Base-by-base conservation (phyloP, 2,113 vertebrate species). In the Indicator maculatus region DNA sequence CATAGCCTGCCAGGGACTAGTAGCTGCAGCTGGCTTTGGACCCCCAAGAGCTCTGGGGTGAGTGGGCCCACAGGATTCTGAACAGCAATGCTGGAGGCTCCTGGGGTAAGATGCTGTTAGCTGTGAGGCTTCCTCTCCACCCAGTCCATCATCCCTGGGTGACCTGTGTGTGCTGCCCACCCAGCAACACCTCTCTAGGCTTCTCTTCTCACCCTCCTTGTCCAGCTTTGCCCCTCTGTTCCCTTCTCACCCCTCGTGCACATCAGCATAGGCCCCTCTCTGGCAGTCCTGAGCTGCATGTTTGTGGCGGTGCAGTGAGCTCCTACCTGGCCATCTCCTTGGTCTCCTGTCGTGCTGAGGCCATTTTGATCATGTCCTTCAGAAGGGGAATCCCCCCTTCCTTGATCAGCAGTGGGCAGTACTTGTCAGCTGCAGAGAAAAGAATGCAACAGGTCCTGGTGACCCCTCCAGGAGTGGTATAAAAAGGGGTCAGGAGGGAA, bases 261-360 rank as follows among this genome's bases (percentile, higher is more conserved):
- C 45, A 89, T n/a, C 70, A 55, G 30, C 36, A n/a, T 9, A 69
- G 58, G 60, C 59, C 56, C 65, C 88, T 60, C 63, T 92, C 85
- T 92, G 67, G 47, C 33, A 84, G 45, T 33, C 27, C n/a, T 76
- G 53, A 87, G 77, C 0, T 21, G 45, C 63, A 38, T 17, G 63
- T 44, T 59, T 88, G 88, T 56, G 83, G 36, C 12, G 12, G 66
- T 31, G 45, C 10, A 79, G 8, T 80, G 8, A 33, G 67, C 65
- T 94, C 97, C 93, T 97, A 99, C 99, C 98, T 97, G 92, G 99
- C 99, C 99, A 99, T 99, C 59, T 98, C 98, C 98, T 99, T 99
- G 82, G 99, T 99, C 91, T 99, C 99, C 27, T 98, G 98, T 28
- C 98, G 97, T 27, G 99, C 98, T 17, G 98, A 98, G 3, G 97